Evolutionary conservation across 2,113 vertebrate genomes (phyloP).

Genomic region (Catharus bicknelli): DNA sequence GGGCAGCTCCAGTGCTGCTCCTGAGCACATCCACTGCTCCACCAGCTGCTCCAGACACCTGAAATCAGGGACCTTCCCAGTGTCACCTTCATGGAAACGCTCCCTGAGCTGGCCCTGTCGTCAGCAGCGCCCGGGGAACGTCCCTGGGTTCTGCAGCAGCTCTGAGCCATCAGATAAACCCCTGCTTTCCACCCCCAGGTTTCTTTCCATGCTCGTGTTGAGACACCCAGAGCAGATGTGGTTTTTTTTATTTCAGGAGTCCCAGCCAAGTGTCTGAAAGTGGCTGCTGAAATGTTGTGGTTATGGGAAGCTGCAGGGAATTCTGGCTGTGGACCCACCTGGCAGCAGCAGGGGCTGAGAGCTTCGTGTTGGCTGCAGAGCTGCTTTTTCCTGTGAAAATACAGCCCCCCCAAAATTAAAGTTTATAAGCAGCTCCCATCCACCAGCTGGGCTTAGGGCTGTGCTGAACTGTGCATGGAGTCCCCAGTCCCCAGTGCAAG

Average conservation of each 20-base stretch:
- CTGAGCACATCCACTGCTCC: background rate
- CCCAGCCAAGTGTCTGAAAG: conserved; percentile 1
- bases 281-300: background rate
- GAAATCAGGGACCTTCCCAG: background rate
- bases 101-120: background rate
- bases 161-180: background rate
- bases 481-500: fast-evolving
- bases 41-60: background rate
- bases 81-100: fast-evolving
- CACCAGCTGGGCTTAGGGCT: background rate
- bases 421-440: background rate
- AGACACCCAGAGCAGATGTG: background rate
- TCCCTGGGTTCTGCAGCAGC: background rate
- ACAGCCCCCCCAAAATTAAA: background rate
- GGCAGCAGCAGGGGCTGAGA: background rate
- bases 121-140: fast-evolving
- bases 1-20: background rate
- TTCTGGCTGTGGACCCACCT: background rate
- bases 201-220: background rate
- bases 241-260: background rate
- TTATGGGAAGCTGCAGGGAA: background rate
- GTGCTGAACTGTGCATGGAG: fast-evolving
- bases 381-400: background rate
- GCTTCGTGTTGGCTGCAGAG: background rate
- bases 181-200: background rate